Percentiles rank a stretch among this genome's conserved stretches.
Conservation (phyloP, 2,113 vertebrate species). For the Lophura nycthemera region DNA sequence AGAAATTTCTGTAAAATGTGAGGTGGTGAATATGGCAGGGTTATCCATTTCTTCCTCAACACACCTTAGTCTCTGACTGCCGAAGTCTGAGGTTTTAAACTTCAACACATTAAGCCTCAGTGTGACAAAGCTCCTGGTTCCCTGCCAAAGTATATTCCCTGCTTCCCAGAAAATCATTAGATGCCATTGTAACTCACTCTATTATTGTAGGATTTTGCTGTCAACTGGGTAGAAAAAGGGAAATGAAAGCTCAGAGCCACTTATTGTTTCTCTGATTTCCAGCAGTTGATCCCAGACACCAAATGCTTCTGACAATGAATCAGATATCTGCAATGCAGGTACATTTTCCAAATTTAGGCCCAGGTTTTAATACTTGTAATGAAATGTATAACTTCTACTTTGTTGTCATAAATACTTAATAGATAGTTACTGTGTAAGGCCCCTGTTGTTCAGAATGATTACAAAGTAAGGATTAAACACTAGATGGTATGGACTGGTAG, state of each 20-base stretch:
- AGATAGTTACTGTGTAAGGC: not conserved
- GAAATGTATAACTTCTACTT: not conserved
- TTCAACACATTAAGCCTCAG: not conserved
- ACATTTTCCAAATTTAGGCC: not conserved
- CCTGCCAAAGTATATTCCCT: not conserved
- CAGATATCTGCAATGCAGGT: not conserved
- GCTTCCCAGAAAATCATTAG: conserved; percentile 34
- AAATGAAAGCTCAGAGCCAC: not conserved
- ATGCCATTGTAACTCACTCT: not conserved
- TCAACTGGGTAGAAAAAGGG: not conserved
- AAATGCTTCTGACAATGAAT: not conserved
- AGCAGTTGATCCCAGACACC: not conserved
- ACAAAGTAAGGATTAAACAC: not conserved
- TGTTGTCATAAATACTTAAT: not conserved
- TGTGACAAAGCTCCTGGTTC: not conserved
- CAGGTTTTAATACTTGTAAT: not conserved
- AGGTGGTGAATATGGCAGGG: not conserved
- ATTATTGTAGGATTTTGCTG: conserved; percentile 18
- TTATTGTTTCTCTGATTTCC: conserved; percentile 9
- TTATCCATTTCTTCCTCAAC: not conserved
- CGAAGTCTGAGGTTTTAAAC: not conserved
- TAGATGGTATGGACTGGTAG: not conserved
- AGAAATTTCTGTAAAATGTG: not conserved
- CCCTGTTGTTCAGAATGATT: conserved; percentile 1
- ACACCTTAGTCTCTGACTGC: not conserved